phyloP scores from a whole-genome alignment of 2,113 vertebrate species.

The Crotalus viridis region DNA sequence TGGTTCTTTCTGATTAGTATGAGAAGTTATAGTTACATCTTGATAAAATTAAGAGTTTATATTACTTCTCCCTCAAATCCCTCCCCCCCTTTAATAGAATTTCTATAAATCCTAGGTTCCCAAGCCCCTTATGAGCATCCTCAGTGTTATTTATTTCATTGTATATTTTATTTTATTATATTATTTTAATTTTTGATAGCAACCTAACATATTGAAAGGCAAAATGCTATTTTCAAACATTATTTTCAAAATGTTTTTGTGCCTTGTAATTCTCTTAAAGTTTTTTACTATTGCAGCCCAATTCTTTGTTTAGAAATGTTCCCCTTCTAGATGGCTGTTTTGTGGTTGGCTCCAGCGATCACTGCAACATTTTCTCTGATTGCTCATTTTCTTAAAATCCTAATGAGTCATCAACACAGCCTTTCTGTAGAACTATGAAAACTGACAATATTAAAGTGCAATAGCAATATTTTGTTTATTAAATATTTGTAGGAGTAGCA shows the following conservation, averaged over 20 bases:
- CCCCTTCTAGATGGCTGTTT: not conserved
- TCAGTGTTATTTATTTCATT: not conserved
- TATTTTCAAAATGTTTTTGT: not conserved
- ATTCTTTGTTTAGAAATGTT: not conserved
- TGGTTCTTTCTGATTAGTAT: not conserved
- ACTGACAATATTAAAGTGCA: not conserved
- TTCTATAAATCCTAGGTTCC: not conserved
- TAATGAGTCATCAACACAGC: not conserved
- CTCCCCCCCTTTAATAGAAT: not conserved
- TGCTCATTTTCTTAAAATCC: not conserved
- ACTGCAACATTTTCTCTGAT: not conserved
- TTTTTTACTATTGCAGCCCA: not conserved
- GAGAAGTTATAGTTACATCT: not conserved
- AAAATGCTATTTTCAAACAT: not conserved
- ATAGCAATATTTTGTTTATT: not conserved
- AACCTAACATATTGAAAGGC: not conserved
- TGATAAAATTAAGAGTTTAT: not conserved
- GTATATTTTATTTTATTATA: not conserved
- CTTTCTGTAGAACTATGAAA: not conserved
- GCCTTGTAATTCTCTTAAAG: not conserved
- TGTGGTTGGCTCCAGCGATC: not conserved
- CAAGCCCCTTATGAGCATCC: not conserved
- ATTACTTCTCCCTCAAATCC: not conserved
- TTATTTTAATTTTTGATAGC: not conserved
- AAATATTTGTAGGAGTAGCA: not conserved